Evolutionary conservation across 2,113 vertebrate species (phyloP), one percentile per base, ranked within the genome.

Genomic region (Thinocorus orbignyianus): DNA sequence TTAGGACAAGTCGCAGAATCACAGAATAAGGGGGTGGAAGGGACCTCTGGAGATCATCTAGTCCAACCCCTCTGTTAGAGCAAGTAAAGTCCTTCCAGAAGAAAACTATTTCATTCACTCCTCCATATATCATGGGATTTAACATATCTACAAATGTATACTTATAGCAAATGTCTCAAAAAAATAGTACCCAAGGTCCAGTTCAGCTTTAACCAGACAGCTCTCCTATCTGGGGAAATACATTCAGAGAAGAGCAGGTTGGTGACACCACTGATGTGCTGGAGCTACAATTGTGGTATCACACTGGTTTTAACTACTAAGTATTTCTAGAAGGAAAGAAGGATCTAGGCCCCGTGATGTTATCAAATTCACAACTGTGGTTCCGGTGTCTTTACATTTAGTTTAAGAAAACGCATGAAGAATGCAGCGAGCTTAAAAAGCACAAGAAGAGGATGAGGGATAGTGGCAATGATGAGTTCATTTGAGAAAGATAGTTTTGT

Each of bases 51-150:
- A 44, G 44, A 44, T 44, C 44, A 44, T 44, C 42, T 44, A 44
- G 44, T 44, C 44, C 17, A 44, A 44, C 44, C 44, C 44, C 44
- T 17, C 44, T 44, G 44, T 17, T 17, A 44, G 17, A 18, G 15
- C 44, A 44, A 17, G 44, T 44, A 44, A 57, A 65, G 39, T 70
- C 12, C 3, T 85, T 37, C 31, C 52, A 9, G 24, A 70, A 68
- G 10, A 74, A 81, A 85, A 46, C 31, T 0, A 15, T 90, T 92
- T 92, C 3, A 37, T 82, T 81, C 25, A 19, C 2, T 70, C 7
- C 6, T 37, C 3, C 10, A 15, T 5, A 7, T 58, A 35, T 15
- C 7, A 3, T 16, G 6, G 8, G 1, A 4, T 73, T 70, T 48
- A 81, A 52, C 7, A 9, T n/a, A 55, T 25, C 17, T 65, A 25